Percentiles rank a stretch among this genome's conserved stretches.
These are phyloP conservation scores for Rousettus leschenaultii DNA, from an alignment of 2,113 vertebrate species.

Conservation along the genomic window DNA sequence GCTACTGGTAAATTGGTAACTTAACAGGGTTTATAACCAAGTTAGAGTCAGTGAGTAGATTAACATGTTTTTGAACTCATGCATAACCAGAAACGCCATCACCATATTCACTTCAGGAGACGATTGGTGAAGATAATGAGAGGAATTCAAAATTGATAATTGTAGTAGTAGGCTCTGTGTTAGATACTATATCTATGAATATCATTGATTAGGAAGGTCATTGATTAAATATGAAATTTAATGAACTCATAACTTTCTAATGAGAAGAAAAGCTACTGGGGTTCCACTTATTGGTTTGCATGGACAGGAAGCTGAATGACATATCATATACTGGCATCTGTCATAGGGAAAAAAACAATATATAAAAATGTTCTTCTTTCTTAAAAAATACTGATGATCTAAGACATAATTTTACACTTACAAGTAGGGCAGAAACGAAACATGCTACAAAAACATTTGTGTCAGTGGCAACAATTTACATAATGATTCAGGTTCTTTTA, in stretches of 20 bases:
- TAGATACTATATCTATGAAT: background rate
- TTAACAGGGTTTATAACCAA: background rate
- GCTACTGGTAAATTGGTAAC: background rate
- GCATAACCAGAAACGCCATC: accelerated
- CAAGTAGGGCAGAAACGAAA: background rate
- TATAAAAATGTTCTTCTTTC: accelerated
- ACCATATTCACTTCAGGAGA: background rate
- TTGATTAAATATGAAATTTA: conserved; percentile 18
- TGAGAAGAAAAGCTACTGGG: background rate
- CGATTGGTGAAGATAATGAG: background rate
- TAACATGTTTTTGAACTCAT: background rate
- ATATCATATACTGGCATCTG: background rate
- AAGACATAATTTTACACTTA: background rate
- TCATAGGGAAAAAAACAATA: background rate
- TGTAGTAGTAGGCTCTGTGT: background rate
- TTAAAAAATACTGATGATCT: background rate
- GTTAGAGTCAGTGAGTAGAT: background rate
- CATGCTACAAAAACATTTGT: background rate
- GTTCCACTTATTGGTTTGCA: background rate
- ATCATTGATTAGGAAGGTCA: background rate
- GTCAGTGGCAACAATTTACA: background rate
- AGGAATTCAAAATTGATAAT: background rate
- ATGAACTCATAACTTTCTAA: background rate
- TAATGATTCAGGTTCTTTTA: background rate
- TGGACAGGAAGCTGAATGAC: background rate